Evolutionary conservation across 2,797 vertebrate genomes (phyloP).

Genomic region (Decapterus maruadsi): DNA sequence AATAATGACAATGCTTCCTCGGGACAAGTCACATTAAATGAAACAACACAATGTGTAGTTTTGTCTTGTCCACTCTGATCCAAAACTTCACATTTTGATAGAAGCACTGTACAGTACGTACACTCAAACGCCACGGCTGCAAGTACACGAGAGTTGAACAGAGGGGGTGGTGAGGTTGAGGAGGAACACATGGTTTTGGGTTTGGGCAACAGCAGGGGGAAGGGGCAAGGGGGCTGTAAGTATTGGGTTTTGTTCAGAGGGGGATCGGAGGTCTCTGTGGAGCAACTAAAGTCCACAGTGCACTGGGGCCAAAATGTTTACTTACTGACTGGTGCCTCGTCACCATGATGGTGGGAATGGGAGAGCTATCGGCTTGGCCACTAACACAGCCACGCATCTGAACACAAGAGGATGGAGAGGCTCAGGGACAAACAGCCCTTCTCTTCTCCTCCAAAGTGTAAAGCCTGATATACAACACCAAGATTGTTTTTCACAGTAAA

Average conservation of each 20-base stretch:
- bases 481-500: constrained; percentile 1
- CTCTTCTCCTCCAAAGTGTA: constrained; percentile 36
- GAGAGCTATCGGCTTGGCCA: constrained; percentile 80
- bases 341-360: constrained; percentile 86
- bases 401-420: constrained; percentile 87
- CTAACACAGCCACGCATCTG: constrained; percentile 86
- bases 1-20: constrained; percentile 55
- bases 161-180: constrained; percentile 64
- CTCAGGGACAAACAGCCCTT: constrained; percentile 72
- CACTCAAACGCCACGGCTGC: constrained; percentile 67
- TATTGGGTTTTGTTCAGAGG: constrained; percentile 55
- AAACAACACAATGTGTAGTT: constrained; percentile 67
- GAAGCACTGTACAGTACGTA: constrained; percentile 58
- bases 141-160: constrained; percentile 69
- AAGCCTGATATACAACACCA: constrained; percentile 33
- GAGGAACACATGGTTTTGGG: constrained; percentile 61
- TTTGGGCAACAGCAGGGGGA: constrained; percentile 46
- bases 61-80: constrained; percentile 41
- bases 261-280: constrained; percentile 49
- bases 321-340: constrained; percentile 87
- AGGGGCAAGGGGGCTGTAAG: constrained; percentile 46
- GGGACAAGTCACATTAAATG: constrained; percentile 57
- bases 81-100: constrained; percentile 74
- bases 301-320: constrained; percentile 75
- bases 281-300: constrained; percentile 61